Evolutionary conservation across 2,888 invertebrate genomes (phyloP).

Genomic region (Cephonodes hylas): DNA sequence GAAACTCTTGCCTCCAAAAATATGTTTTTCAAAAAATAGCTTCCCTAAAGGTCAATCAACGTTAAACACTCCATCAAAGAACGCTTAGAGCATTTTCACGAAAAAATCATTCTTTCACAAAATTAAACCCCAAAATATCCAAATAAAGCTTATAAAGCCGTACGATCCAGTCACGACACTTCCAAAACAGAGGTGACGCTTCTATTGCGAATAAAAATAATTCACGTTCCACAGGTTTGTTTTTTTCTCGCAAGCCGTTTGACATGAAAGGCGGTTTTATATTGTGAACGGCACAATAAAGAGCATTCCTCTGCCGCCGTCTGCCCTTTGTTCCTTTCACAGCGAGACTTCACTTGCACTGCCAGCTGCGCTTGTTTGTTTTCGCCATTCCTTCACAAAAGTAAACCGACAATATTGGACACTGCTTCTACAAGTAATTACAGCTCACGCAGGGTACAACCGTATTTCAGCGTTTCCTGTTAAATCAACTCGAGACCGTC

Average conservation of each 20-base stretch:
- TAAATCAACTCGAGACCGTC: background rate
- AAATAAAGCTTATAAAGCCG: slow-evolving; percentile 12
- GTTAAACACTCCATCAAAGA: background rate
- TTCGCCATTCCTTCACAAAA: slow-evolving; percentile 18
- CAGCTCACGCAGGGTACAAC: background rate
- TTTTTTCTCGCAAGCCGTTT: slow-evolving; percentile 37
- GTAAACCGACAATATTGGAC: slow-evolving; percentile 7
- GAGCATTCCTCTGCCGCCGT: slow-evolving; percentile 30
- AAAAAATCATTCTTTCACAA: background rate
- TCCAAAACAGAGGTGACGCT: slow-evolving; percentile 4
- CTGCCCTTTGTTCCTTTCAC: slow-evolving; percentile 44
- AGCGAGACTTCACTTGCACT: slow-evolving; percentile 44
- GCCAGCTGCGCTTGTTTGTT: slow-evolving; percentile 26
- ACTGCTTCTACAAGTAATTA: background rate
- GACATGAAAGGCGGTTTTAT: slow-evolving; percentile 44
- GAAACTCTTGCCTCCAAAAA: too few relatives aligned
- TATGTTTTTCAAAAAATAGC: too few relatives aligned
- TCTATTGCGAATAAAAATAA: slow-evolving; percentile 13
- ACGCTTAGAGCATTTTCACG: background rate
- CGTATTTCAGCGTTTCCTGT: background rate
- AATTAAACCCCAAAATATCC: background rate
- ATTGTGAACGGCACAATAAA: slow-evolving; percentile 47
- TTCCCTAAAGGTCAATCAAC: background rate
- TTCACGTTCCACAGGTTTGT: slow-evolving; percentile 23
- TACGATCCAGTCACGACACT: slow-evolving; percentile 11